phyloP scores from a whole-genome alignment of 2,113 vertebrate genomes.

The Esox niger region DNA sequence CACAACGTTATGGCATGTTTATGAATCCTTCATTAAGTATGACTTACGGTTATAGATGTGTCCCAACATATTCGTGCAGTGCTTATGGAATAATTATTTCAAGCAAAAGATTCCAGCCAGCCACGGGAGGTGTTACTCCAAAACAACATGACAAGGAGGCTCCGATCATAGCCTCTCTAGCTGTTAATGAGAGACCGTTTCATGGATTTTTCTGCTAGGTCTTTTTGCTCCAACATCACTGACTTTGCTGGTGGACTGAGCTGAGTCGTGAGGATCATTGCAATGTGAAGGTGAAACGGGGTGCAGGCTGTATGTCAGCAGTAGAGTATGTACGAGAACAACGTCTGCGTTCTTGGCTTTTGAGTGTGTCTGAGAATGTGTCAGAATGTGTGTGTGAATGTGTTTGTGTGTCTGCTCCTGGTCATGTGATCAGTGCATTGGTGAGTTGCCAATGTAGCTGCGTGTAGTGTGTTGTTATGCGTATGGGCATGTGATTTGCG shows the following conservation, averaged over 20 bases:
- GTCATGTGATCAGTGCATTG: background rate
- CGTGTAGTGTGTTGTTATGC: background rate
- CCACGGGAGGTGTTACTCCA: background rate
- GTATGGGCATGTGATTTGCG: slow-evolving; percentile 22
- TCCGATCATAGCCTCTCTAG: slow-evolving; percentile 31
- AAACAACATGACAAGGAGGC: slow-evolving; percentile 18
- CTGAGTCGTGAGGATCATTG: slow-evolving; percentile 30
- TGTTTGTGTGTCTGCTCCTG: slow-evolving; percentile 13
- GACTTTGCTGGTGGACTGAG: slow-evolving; percentile 45
- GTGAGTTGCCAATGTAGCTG: background rate
- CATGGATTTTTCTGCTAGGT: slow-evolving; percentile 46
- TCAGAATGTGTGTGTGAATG: background rate
- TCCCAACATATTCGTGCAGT: too few species aligned
- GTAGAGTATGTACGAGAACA: background rate
- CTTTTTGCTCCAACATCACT: slow-evolving; percentile 33
- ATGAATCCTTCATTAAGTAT: too few species aligned
- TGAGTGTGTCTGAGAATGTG: slow-evolving; percentile 13
- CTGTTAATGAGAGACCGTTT: slow-evolving; percentile 54
- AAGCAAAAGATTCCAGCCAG: background rate
- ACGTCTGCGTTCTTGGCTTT: too few species aligned
- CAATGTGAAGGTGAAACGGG: slow-evolving; percentile 25
- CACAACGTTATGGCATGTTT: too few species aligned
- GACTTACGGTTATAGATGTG: too few species aligned
- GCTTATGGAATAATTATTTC: background rate
- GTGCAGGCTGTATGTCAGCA: slow-evolving; percentile 12